Evolutionary conservation across 64 coral and sea anemone genomes (phyloP).

Genomic region (Platygyra sinensis): DNA sequence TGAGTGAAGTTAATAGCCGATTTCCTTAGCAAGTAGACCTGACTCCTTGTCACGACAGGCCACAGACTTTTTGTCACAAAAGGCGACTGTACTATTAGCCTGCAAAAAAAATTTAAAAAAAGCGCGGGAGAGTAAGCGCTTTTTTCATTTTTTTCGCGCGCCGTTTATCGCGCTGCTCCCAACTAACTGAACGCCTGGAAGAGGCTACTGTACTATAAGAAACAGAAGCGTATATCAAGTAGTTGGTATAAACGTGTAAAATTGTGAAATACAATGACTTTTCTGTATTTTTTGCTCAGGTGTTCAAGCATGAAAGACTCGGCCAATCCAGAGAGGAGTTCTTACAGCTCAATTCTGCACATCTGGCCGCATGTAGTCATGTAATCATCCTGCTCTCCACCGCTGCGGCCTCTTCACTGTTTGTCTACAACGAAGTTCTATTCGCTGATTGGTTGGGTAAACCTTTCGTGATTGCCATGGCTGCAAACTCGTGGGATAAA

Average conservation of each 20-base stretch:
- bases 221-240: too few species aligned
- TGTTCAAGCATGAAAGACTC: constrained; percentile 74
- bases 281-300: constrained; percentile 25
- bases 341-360: constrained; percentile 67
- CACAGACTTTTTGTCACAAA: too few species aligned
- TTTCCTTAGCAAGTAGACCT: too few species aligned
- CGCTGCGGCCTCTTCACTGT: constrained; percentile 77
- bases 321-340: constrained; percentile 91
- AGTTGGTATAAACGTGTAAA: not conserved
- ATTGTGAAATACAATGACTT: not conserved
- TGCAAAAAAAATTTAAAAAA: too few species aligned
- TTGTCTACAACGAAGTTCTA: constrained; percentile 86
- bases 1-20: too few species aligned
- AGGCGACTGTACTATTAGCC: too few species aligned
- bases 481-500: constrained; percentile 70
- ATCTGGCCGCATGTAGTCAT: constrained; percentile 45
- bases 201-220: too few species aligned
- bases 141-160: too few species aligned
- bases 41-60: too few species aligned
- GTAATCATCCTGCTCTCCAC: constrained; percentile 71
- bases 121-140: too few species aligned
- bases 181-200: too few species aligned
- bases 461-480: constrained; percentile 72
- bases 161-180: too few species aligned
- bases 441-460: constrained; percentile 83